A percentile compares a stretch with the other conserved stretches of the same genome.
phyloP scores from a whole-genome alignment of 1,140 invertebrate genomes.

The Ylistrum balloti region DNA sequence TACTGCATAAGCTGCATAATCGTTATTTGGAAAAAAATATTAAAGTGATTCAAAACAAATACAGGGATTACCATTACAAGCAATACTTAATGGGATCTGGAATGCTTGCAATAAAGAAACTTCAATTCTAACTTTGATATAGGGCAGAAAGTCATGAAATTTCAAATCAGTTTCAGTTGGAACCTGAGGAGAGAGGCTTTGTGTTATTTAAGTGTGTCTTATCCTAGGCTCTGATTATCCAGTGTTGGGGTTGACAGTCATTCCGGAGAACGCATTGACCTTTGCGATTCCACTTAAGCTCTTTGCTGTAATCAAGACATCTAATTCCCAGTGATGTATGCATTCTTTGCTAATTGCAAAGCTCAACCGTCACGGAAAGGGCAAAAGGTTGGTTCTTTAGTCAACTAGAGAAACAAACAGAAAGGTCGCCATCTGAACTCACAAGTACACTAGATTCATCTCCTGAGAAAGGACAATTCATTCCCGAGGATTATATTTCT shows the following conservation, averaged over 20 bases:
- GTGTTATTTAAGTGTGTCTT: neutral
- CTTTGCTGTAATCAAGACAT: slow-evolving; percentile 26
- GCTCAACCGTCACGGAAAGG: neutral
- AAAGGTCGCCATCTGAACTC: neutral
- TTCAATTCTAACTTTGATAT: neutral
- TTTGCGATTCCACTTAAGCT: slow-evolving; percentile 18
- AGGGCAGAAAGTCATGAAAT: neutral
- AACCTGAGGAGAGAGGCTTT: no score
- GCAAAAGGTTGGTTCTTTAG: neutral
- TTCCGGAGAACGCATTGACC: neutral
- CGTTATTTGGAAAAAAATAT: no score
- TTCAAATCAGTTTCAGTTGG: neutral
- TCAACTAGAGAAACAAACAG: neutral
- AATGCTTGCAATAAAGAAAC: neutral
- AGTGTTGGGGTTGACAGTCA: neutral
- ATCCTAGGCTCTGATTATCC: neutral
- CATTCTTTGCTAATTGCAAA: slow-evolving; percentile 21
- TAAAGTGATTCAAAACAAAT: no score
- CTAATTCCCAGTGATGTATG: slow-evolving; percentile 17
- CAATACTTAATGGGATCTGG: neutral
- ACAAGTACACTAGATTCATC: neutral
- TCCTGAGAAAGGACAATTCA: no score
- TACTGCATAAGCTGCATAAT: no score
- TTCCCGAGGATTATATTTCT: neutral
- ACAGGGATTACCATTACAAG: no score